These are phyloP conservation scores for Podocnemis expansa DNA, from an alignment of 2,113 vertebrate genomes.

Conservation along the genomic window DNA sequence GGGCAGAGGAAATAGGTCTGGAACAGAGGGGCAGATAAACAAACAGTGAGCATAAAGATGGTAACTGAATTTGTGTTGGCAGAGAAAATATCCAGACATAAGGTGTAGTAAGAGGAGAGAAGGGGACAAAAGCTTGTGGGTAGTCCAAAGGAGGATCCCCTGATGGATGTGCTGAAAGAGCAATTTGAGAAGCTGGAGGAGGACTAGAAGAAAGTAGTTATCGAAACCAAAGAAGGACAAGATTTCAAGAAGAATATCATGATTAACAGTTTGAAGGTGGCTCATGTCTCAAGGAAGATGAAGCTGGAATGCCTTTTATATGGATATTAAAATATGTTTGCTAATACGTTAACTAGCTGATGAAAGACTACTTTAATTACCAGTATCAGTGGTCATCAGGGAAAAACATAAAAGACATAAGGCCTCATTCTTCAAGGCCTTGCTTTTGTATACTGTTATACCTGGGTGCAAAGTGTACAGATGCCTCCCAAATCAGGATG, in stretches of 20 bases:
- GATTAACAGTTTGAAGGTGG: not conserved
- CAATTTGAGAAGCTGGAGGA: not conserved
- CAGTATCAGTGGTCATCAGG: not conserved
- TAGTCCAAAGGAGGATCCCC: not conserved
- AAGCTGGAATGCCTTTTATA: not conserved
- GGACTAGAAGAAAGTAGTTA: not conserved
- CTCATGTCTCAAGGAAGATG: not conserved
- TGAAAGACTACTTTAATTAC: not conserved
- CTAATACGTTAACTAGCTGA: not conserved
- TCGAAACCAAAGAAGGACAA: not conserved
- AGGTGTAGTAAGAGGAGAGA: not conserved
- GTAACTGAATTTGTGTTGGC: conserved; percentile 16
- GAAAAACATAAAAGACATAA: not conserved
- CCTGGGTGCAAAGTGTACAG: not conserved
- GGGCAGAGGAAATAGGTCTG: not conserved
- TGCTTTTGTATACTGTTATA: not conserved
- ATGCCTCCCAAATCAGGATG: not conserved
- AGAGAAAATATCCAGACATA: not conserved
- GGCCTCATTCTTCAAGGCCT: not conserved
- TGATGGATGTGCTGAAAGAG: not conserved
- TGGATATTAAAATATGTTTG: not conserved
- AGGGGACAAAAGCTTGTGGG: not conserved
- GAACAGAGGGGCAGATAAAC: not conserved
- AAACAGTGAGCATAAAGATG: not conserved
- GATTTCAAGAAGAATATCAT: not conserved